phyloP scores from a whole-genome alignment of 2,888 invertebrate genomes.

The Falcaria lacertinaria region DNA sequence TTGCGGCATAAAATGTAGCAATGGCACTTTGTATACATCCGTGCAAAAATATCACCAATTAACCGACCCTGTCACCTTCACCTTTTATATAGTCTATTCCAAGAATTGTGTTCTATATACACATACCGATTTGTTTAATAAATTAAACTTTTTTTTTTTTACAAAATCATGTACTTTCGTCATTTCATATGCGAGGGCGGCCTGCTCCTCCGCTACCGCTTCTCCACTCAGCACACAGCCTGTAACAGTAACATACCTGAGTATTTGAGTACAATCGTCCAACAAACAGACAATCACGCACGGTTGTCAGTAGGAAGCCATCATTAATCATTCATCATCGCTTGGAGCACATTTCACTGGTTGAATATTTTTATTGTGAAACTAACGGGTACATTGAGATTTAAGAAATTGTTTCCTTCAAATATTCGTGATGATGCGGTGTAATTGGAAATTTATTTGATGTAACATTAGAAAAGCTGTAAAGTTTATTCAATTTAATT shows the following conservation, averaged over 20 bases:
- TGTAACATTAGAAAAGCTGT: slow-evolving; percentile 2
- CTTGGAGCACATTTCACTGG: slow-evolving; percentile 10
- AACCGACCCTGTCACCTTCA: too few relatives aligned
- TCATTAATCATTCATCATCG: slow-evolving; percentile 58
- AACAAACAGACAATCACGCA: slow-evolving; percentile 51
- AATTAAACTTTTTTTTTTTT: too few relatives aligned
- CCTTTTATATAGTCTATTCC: too few relatives aligned
- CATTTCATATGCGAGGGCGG: too few relatives aligned
- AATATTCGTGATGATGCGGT: background rate
- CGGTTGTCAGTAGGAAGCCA: slow-evolving; percentile 45
- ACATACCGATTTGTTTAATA: too few relatives aligned
- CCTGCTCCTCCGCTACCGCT: slow-evolving; percentile 4
- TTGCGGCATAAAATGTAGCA: too few relatives aligned
- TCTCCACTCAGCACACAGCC: slow-evolving; percentile 9
- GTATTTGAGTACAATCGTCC: slow-evolving; percentile 40
- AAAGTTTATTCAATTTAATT: too few relatives aligned
- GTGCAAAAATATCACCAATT: too few relatives aligned
- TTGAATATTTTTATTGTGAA: background rate
- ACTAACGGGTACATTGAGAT: background rate
- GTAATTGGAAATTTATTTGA: background rate
- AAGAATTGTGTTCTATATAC: too few relatives aligned
- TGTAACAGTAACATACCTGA: slow-evolving; percentile 27
- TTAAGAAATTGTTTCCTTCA: background rate
- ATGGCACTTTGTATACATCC: too few relatives aligned
- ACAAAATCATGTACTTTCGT: too few relatives aligned